Evolutionary conservation across 2,113 vertebrate genomes (phyloP).

Genomic region (Furnarius figulus): DNA sequence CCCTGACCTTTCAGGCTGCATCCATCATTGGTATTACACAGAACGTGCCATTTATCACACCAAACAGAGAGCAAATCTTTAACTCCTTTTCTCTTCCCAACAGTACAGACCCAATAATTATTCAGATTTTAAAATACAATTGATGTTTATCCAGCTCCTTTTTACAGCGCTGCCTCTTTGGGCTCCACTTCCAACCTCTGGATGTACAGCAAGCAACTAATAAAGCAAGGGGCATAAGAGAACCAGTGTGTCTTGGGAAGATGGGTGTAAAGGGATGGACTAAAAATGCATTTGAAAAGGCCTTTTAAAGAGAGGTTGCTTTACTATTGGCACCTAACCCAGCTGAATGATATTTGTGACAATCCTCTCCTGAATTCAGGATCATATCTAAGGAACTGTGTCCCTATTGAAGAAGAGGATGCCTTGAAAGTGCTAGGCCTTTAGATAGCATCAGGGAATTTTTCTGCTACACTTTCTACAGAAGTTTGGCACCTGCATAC

Average conservation of each 20-base stretch:
- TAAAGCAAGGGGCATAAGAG: not conserved
- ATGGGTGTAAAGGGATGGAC: not conserved
- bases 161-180: slow-evolving; percentile 14
- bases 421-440: not conserved
- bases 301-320: not conserved
- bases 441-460: not conserved
- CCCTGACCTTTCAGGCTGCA: slow-evolving; percentile 70
- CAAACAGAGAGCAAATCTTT: slow-evolving; percentile 64
- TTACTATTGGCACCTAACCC: not conserved
- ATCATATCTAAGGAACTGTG: not conserved
- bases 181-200: not conserved
- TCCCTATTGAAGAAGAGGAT: not conserved
- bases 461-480: not conserved
- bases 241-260: not conserved
- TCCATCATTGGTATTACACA: slow-evolving; percentile 71
- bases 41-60: slow-evolving; percentile 72
- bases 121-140: slow-evolving; percentile 49
- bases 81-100: slow-evolving; percentile 48
- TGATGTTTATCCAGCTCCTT: slow-evolving; percentile 30
- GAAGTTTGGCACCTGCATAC: not conserved
- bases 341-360: not conserved
- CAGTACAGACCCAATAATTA: slow-evolving; percentile 35
- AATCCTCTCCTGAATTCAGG: not conserved
- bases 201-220: not conserved
- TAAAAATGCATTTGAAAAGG: not conserved